Conservation (phyloP, 2,888 invertebrate species). For the Amorpha juglandis region DNA sequence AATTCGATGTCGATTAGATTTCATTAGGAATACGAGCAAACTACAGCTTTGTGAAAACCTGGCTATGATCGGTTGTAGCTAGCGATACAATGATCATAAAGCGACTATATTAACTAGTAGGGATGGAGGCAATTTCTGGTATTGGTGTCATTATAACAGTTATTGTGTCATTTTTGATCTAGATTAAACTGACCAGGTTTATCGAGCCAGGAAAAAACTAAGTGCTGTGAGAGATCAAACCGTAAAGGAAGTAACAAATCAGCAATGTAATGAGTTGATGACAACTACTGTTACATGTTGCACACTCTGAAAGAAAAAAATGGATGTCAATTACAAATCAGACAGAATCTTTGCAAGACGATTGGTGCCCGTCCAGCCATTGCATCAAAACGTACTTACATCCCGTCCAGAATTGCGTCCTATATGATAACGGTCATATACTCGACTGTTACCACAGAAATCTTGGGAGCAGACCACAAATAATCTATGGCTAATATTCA, state of each 20-base stretch:
- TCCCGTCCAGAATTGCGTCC: slow-evolving; percentile 15
- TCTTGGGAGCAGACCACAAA: no score
- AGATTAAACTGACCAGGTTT: neutral
- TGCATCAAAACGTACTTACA: slow-evolving; percentile 2
- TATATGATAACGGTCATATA: neutral
- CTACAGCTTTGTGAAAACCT: no score
- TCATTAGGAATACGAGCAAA: no score
- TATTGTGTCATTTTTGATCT: no score
- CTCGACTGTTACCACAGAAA: neutral
- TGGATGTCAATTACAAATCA: slow-evolving; percentile 15
- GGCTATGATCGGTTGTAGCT: no score
- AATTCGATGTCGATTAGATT: no score
- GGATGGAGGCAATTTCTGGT: no score
- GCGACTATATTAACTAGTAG: no score
- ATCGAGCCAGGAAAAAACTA: neutral
- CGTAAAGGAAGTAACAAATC: slow-evolving; percentile 8
- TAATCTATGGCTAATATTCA: no score
- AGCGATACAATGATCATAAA: no score
- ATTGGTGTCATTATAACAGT: no score
- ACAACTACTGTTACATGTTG: neutral
- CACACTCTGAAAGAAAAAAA: slow-evolving; percentile 18
- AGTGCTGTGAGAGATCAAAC: slow-evolving; percentile 7
- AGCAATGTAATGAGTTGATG: neutral
- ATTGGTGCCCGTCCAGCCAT: neutral
- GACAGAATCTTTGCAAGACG: slow-evolving; percentile 9